These are phyloP conservation scores for Vanessa cardui DNA, from an alignment of 2,888 invertebrate species.

Conservation along the genomic window DNA sequence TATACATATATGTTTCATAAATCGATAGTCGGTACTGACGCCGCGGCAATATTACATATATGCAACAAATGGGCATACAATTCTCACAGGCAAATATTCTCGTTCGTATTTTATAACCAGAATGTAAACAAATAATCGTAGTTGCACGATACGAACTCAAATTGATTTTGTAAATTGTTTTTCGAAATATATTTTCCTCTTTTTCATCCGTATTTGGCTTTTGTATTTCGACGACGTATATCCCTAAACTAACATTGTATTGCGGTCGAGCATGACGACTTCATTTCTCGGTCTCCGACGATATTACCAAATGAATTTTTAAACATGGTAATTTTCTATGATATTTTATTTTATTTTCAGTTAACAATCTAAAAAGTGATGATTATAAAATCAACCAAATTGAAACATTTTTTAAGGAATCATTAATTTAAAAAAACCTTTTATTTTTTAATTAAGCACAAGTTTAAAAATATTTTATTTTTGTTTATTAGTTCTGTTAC, in stretches of 20 bases:
- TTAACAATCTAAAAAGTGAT: too few species aligned
- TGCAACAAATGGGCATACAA: constrained; percentile 6
- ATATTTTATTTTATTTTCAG: too few species aligned
- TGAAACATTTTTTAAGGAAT: too few species aligned
- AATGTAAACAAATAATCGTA: constrained; percentile 3
- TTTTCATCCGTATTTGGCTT: neutral
- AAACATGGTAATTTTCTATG: neutral
- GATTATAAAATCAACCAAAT: too few species aligned
- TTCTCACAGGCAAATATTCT: neutral
- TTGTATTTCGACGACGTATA: neutral
- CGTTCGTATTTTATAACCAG: neutral
- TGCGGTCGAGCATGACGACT: neutral
- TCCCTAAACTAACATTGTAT: neutral
- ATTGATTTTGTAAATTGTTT: neutral
- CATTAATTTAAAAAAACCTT: too few species aligned
- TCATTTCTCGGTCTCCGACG: neutral
- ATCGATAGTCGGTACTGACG: constrained; percentile 22
- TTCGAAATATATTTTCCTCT: neutral
- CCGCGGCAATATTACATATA: constrained; percentile 12
- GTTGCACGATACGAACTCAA: neutral
- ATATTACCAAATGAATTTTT: neutral
- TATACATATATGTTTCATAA: constrained; percentile 28
- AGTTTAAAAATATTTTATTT: too few species aligned
- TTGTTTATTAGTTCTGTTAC: too few species aligned
- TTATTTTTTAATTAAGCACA: too few species aligned